Conservation (phyloP, 2,113 vertebrate species). For the Tragulus kanchil region DNA sequence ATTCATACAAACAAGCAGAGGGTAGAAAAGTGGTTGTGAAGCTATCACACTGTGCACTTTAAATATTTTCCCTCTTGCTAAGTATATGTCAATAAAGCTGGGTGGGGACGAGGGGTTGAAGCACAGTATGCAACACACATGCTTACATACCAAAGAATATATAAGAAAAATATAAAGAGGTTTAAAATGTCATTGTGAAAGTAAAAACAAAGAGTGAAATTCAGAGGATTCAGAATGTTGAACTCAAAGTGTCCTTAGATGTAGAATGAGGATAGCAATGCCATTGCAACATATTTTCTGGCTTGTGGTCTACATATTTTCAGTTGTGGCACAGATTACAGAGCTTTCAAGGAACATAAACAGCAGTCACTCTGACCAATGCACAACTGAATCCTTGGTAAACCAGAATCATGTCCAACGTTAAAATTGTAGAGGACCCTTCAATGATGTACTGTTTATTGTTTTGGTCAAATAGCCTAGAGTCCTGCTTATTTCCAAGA, state of each 20-base stretch:
- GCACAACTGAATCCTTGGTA: not conserved
- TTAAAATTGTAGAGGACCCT: not conserved
- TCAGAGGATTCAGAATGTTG: not conserved
- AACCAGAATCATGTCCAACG: not conserved
- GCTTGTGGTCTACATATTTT: not conserved
- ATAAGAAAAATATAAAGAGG: not conserved
- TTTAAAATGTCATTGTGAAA: not conserved
- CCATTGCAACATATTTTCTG: not conserved
- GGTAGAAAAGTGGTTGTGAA: not conserved
- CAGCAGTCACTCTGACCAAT: not conserved
- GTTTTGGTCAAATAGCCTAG: not conserved
- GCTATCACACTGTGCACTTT: not conserved
- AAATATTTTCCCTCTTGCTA: not conserved
- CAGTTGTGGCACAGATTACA: not conserved
- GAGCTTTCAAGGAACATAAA: not conserved
- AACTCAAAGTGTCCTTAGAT: not conserved
- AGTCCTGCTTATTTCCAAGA: not conserved
- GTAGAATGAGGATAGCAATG: not conserved
- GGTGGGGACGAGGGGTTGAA: not conserved
- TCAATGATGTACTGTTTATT: not conserved
- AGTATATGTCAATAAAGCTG: not conserved
- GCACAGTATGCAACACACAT: rapidly evolving
- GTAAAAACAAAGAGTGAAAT: not conserved
- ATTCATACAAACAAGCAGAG: not conserved
- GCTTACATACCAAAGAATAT: not conserved